Conservation (phyloP, 2,888 invertebrate species). For the Caenorhabditis zanzibari region DNA sequence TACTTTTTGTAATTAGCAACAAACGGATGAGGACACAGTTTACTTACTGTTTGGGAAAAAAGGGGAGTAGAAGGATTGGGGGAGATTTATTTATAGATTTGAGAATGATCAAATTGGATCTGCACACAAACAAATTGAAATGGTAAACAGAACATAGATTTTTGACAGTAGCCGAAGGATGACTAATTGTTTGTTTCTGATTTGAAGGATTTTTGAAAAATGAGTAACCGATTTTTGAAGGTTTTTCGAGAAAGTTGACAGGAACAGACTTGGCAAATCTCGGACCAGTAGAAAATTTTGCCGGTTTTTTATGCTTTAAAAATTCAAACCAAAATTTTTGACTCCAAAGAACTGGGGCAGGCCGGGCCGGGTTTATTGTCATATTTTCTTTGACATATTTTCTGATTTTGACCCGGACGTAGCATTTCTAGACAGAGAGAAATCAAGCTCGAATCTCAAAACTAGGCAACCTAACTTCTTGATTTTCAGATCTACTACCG, state of each 20-base stretch:
- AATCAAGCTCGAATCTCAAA: too few relatives aligned
- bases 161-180: conserved; percentile 37
- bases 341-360: too few relatives aligned
- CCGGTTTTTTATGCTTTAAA: too few relatives aligned
- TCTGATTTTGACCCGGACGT: too few relatives aligned
- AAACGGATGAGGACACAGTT: conserved; percentile 21
- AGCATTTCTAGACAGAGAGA: too few relatives aligned
- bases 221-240: neutral
- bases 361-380: too few relatives aligned
- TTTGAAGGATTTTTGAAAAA: neutral
- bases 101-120: conserved; percentile 50
- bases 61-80: neutral
- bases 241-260: neutral
- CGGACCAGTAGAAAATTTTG: too few relatives aligned
- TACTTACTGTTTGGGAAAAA: conserved; percentile 48
- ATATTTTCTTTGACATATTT: too few relatives aligned
- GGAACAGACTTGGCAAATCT: neutral
- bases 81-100: conserved; percentile 51
- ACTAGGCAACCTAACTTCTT: too few relatives aligned
- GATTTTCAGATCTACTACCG: conserved; percentile 79
- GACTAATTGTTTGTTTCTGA: conserved; percentile 54
- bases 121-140: conserved; percentile 25
- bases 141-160: conserved; percentile 55
- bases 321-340: neutral
- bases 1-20: conserved; percentile 56